phyloP scores from a whole-genome alignment of 2,797 vertebrate species.

The Coregonus sp. region DNA sequence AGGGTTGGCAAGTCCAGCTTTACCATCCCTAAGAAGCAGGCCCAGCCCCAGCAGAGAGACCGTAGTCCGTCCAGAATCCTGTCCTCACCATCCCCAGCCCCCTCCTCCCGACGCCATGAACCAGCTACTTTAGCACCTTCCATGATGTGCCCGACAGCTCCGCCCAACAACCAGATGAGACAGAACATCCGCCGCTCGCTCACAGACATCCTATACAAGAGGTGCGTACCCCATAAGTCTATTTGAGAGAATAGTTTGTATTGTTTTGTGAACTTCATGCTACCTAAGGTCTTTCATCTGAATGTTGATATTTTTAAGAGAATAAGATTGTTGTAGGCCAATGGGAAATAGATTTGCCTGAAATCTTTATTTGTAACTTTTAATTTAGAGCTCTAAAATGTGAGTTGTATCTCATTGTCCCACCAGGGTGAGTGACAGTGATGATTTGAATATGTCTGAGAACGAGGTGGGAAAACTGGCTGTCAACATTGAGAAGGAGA shows the following conservation, averaged over 20 bases:
- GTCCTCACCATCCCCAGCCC: slow-evolving; percentile 54
- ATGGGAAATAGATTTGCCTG: background rate
- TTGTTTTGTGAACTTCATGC: background rate
- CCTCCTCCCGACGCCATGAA: slow-evolving; percentile 67
- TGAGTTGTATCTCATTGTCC: background rate
- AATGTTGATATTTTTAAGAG: background rate
- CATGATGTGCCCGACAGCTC: slow-evolving; percentile 63
- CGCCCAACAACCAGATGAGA: slow-evolving; percentile 94
- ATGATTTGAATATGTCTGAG: slow-evolving; percentile 93
- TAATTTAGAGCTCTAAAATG: too few species aligned
- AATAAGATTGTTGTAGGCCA: background rate
- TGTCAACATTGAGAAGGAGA: slow-evolving; percentile 92
- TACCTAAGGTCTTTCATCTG: background rate
- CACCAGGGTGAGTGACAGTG: slow-evolving; percentile 92
- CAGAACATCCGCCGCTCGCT: slow-evolving; percentile 95
- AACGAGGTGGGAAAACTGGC: slow-evolving; percentile 87
- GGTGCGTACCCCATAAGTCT: slow-evolving; percentile 73
- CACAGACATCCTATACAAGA: slow-evolving; percentile 96
- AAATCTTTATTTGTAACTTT: too few species aligned
- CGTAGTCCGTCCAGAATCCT: slow-evolving; percentile 63
- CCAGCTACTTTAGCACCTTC: slow-evolving; percentile 44
- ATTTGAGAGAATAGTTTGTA: background rate
- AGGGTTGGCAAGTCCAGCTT: slow-evolving; percentile 77
- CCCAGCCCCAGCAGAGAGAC: slow-evolving; percentile 69
- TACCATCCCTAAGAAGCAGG: slow-evolving; percentile 83